Evolutionary conservation across 2,797 vertebrate genomes (phyloP).

Genomic region (Sylvia borin): DNA sequence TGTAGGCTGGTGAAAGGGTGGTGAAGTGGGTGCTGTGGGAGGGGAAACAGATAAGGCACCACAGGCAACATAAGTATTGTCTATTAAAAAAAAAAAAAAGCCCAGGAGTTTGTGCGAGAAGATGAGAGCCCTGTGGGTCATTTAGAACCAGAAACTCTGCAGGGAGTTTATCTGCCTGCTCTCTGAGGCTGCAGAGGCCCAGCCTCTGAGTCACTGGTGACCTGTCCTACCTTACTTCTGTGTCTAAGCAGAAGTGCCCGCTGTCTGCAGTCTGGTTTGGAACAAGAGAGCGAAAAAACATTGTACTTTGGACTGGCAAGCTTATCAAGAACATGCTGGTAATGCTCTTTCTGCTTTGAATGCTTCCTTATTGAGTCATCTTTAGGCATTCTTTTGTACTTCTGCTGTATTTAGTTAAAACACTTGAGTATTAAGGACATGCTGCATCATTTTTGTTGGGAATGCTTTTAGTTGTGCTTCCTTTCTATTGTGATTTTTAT

Average conservation of each 20-base stretch:
- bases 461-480: neutral
- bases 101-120: neutral
- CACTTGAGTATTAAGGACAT: neutral
- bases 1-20: neutral
- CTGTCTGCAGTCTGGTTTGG: neutral
- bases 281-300: neutral
- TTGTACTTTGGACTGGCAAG: neutral
- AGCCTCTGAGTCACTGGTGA: neutral
- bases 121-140: neutral
- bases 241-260: neutral
- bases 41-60: neutral
- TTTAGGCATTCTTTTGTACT: conserved; percentile 6
- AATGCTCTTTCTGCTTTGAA: conserved; percentile 1
- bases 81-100: neutral
- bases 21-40: neutral
- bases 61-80: neutral
- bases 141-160: neutral
- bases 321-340: neutral
- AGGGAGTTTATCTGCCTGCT: neutral
- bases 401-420: conserved; percentile 14
- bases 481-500: neutral
- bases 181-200: neutral
- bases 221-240: neutral
- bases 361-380: conserved; percentile 12
- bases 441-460: neutral